Evolutionary conservation across 2,113 vertebrate genomes (phyloP).

Genomic region (Heteronetta atricapilla): DNA sequence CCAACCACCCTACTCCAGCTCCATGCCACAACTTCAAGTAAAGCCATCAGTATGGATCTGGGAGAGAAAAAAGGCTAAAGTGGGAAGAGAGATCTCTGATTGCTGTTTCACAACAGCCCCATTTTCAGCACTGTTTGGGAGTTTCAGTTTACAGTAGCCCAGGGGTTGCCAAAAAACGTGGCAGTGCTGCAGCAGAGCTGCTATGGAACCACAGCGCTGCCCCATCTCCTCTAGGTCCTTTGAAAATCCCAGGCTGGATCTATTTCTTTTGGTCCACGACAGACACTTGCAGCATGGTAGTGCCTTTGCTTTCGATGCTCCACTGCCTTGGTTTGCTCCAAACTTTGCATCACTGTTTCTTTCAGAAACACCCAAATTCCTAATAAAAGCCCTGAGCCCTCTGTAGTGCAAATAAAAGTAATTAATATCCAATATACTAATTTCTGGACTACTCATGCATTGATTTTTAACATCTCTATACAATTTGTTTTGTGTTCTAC

Average conservation of each 20-base stretch:
- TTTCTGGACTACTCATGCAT: background rate
- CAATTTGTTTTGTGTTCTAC: background rate
- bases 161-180: background rate
- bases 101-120: background rate
- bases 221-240: background rate
- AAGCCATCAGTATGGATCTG: no score
- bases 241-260: background rate
- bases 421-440: background rate
- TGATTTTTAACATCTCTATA: constrained; percentile 15
- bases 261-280: background rate
- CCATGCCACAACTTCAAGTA: no score
- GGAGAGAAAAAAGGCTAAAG: no score
- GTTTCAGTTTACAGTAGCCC: background rate
- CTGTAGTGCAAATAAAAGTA: background rate
- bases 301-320: background rate
- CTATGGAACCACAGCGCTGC: fast-evolving
- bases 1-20: background rate
- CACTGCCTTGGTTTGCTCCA: background rate
- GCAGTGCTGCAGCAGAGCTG: background rate
- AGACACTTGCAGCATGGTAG: background rate
- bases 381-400: background rate
- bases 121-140: background rate
- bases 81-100: background rate
- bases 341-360: background rate
- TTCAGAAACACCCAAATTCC: background rate